These are phyloP conservation scores for Oryzias curvinotus DNA, from an alignment of 2,113 vertebrate species.

Conservation along the genomic window DNA sequence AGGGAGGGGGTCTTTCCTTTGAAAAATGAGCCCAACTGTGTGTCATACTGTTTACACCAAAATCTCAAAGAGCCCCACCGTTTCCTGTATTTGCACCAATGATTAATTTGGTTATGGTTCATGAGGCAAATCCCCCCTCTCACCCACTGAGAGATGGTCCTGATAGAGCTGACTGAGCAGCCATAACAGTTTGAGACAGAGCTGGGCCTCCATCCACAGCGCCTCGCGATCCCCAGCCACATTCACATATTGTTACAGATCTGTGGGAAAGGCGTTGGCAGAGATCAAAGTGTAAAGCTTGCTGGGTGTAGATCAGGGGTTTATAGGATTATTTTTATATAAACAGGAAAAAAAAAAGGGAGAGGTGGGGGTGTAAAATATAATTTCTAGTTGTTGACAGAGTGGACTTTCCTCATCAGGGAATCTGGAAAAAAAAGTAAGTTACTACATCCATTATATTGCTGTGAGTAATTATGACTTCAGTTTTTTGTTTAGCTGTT, in stretches of 20 bases:
- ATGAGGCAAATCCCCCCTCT: constrained; percentile 41
- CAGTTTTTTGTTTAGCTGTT: too few relatives aligned
- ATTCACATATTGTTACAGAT: constrained; percentile 18
- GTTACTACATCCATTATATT: not conserved
- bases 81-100: constrained; percentile 38
- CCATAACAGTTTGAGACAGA: constrained; percentile 43
- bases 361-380: not conserved
- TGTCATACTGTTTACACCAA: constrained; percentile 24
- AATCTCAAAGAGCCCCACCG: constrained; percentile 9
- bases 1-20: constrained; percentile 1
- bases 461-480: constrained; percentile 1
- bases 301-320: constrained; percentile 2
- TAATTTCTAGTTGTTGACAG: constrained; percentile 3
- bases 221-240: constrained; percentile 31
- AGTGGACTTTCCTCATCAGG: not conserved
- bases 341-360: not conserved
- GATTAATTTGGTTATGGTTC: constrained; percentile 61
- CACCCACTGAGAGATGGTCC: constrained; percentile 18
- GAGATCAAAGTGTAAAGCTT: constrained; percentile 4
- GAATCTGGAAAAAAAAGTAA: not conserved
- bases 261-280: constrained; percentile 10
- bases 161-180: constrained; percentile 31
- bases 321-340: constrained; percentile 7
- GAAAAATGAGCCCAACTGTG: constrained; percentile 20
- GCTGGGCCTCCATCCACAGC: constrained; percentile 14